A percentile compares a stretch with the other conserved stretches of the same genome.
These are phyloP conservation scores for Cossypha niveicapilla DNA, from an alignment of 2,797 vertebrate genomes.

Conservation along the genomic window DNA sequence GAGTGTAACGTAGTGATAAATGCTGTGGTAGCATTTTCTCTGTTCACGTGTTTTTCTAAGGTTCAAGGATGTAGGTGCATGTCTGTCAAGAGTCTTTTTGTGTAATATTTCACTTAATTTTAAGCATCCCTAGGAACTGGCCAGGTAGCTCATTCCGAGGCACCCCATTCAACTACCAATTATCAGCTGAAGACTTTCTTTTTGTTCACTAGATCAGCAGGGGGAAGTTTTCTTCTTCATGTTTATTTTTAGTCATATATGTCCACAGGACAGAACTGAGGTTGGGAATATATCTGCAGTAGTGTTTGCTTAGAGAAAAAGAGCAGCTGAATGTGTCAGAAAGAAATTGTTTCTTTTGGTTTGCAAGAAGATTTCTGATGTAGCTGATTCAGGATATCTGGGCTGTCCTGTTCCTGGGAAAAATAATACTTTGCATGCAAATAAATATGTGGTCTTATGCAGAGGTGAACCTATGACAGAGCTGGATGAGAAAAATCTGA, in stretches of 20 bases:
- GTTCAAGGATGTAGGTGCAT: not conserved
- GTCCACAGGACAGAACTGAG: not conserved
- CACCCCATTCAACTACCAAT: not conserved
- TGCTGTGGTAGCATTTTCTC: not conserved
- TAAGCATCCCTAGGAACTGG: not conserved
- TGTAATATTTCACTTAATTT: not conserved
- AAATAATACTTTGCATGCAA: not conserved
- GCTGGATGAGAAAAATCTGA: not conserved
- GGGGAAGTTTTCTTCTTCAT: not conserved
- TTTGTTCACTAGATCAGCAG: not conserved
- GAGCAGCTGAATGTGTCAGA: not conserved
- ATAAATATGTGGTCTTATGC: not conserved
- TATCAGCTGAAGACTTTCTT: not conserved
- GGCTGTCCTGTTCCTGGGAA: not conserved
- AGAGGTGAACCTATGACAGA: not conserved
- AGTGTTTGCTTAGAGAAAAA: not conserved
- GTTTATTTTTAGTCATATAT: accelerated
- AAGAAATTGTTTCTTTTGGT: not conserved
- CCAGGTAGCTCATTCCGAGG: not conserved
- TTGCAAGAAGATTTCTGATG: not conserved
- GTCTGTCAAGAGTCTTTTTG: not conserved
- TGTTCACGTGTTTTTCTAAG: accelerated
- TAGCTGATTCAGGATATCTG: not conserved
- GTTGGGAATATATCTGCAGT: not conserved
- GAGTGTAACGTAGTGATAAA: accelerated